Conservation (phyloP, 2,888 invertebrate species). For the Xanthia togata region DNA sequence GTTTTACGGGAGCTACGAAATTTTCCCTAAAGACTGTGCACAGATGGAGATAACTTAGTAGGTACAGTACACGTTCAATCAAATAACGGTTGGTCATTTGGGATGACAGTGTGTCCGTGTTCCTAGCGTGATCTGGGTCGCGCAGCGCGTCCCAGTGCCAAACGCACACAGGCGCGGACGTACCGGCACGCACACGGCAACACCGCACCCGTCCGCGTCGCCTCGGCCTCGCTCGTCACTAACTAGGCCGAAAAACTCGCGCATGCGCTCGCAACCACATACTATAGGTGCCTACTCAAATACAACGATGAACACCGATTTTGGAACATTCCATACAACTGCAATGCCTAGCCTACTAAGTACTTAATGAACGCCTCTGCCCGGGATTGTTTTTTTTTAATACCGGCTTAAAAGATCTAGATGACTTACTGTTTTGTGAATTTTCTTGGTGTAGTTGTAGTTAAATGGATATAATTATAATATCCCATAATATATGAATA, state of each 20-base stretch:
- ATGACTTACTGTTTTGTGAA: not conserved
- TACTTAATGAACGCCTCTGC: not conserved
- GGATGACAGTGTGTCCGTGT: constrained; percentile 57
- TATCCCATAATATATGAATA: too few species aligned
- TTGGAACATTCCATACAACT: constrained; percentile 29
- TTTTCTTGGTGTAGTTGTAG: not conserved
- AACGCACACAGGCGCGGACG: constrained; percentile 71
- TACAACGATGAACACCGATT: constrained; percentile 12
- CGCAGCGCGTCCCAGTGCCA: constrained; percentile 80
- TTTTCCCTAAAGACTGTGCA: not conserved
- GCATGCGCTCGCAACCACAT: constrained; percentile 73
- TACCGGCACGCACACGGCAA: constrained; percentile 58
- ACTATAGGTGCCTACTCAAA: constrained; percentile 21
- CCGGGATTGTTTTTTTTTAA: not conserved
- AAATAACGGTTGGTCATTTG: constrained; percentile 43
- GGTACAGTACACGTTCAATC: constrained; percentile 11
- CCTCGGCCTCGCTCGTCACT: constrained; percentile 74
- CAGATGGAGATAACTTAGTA: constrained; percentile 7
- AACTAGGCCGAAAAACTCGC: constrained; percentile 85
- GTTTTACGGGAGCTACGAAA: not conserved
- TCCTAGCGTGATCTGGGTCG: constrained; percentile 77
- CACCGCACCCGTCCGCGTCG: constrained; percentile 52
- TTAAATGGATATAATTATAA: not conserved
- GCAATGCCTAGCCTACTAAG: constrained; percentile 3
- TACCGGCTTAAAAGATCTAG: not conserved